These are phyloP conservation scores for Alaudala cheleensis DNA, from an alignment of 2,113 vertebrate genomes.

Conservation along the genomic window DNA sequence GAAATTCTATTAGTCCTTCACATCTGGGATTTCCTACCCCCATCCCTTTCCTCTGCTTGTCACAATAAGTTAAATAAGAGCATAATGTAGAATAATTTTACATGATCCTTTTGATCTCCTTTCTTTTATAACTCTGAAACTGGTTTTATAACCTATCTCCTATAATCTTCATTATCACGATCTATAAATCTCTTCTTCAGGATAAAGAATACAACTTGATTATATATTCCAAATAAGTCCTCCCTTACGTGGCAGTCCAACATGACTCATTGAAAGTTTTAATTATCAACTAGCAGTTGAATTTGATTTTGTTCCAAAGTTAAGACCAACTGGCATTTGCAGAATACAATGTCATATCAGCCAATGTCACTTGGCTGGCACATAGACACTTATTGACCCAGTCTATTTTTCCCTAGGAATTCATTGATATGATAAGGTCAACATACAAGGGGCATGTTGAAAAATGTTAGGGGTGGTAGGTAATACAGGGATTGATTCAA, in stretches of 20 bases:
- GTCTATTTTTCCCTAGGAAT: background rate
- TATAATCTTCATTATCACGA: background rate
- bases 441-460: background rate
- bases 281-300: background rate
- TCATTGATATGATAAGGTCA: background rate
- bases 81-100: background rate
- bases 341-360: background rate
- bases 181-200: background rate
- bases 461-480: background rate
- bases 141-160: background rate
- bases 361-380: background rate
- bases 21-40: background rate
- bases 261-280: background rate
- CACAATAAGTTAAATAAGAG: background rate
- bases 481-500: background rate
- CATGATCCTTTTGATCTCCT: background rate
- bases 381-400: background rate
- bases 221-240: background rate
- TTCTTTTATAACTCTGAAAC: background rate
- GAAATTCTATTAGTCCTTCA: background rate
- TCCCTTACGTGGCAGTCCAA: background rate
- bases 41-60: background rate
- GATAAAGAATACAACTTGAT: background rate
- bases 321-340: background rate
- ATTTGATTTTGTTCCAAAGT: background rate